A percentile compares a stretch with the other conserved stretches of the same genome.
These are phyloP conservation scores for Copidosoma aretas DNA, from an alignment of 2,888 invertebrate species.

Conservation along the genomic window DNA sequence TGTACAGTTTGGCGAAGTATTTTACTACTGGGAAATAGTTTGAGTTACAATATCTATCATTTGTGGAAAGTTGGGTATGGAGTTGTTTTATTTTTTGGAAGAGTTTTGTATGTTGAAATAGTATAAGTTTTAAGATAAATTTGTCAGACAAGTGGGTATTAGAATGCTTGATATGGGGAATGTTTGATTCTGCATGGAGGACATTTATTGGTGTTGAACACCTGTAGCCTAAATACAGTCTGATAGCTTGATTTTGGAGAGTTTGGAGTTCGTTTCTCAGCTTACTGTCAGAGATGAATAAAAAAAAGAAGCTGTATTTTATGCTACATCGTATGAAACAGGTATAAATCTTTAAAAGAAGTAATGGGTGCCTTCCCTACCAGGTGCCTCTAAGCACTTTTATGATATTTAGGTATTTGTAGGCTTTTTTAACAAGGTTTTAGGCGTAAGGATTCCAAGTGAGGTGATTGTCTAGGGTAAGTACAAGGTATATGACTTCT, in stretches of 20 bases:
- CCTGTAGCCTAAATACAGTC: background rate
- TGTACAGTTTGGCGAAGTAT: too few species aligned
- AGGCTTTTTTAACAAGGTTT: background rate
- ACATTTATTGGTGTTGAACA: constrained; percentile 5
- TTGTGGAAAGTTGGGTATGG: too few species aligned
- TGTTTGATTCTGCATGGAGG: background rate
- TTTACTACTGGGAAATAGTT: too few species aligned
- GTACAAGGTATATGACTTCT: too few species aligned
- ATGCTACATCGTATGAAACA: constrained; percentile 1
- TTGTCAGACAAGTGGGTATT: background rate
- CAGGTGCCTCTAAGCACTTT: constrained; percentile 5
- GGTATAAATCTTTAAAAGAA: background rate
- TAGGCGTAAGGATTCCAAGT: background rate
- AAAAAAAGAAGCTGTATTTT: constrained; percentile 3
- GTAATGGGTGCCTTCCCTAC: constrained; percentile 6
- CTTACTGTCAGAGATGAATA: background rate
- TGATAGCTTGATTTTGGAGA: background rate
- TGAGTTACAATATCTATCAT: too few species aligned
- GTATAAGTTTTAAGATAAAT: background rate
- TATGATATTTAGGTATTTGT: background rate
- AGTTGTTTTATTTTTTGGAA: too few species aligned
- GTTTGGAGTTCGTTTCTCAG: background rate
- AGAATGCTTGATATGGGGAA: background rate
- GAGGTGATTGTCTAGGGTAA: too few species aligned
- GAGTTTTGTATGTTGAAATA: too few species aligned